phyloP scores from a whole-genome alignment of 2,888 invertebrate species.

The Caenorhabditis sp. region DNA sequence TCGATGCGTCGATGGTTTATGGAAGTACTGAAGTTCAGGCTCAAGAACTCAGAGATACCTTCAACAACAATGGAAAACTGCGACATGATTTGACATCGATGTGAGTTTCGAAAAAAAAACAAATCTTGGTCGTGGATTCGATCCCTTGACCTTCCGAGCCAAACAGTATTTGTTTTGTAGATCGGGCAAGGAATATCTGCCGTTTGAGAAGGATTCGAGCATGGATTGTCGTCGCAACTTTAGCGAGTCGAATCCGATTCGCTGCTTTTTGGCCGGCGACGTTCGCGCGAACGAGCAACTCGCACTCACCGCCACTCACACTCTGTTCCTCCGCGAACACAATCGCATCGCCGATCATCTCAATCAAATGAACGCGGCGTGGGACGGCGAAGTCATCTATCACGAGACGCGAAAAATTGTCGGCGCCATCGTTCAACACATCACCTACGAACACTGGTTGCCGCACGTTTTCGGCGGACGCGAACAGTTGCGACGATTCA shows the following conservation, averaged over 20 bases:
- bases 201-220: conserved; percentile 84
- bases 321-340: conserved; percentile 85
- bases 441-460: conserved; percentile 91
- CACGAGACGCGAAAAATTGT: conserved; percentile 82
- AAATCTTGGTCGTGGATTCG: no score
- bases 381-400: conserved; percentile 90
- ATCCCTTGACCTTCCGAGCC: no score
- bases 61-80: conserved; percentile 63
- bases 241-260: conserved; percentile 75
- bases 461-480: conserved; percentile 82
- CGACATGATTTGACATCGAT: conserved; percentile 47
- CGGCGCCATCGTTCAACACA: conserved; percentile 93
- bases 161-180: no score
- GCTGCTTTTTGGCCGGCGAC: conserved; percentile 93
- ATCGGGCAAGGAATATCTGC: conserved; percentile 81
- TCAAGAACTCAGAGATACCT: conserved; percentile 66
- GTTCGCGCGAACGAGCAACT: conserved; percentile 75
- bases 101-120: no score
- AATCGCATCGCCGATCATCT: conserved; percentile 86
- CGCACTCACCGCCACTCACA: conserved; percentile 76
- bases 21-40: conserved; percentile 81
- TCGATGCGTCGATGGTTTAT: conserved; percentile 96
- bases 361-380: conserved; percentile 84
- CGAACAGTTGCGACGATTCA: conserved; percentile 70
- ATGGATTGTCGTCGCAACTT: conserved; percentile 79